Evolutionary conservation across 2,797 vertebrate genomes (phyloP).

Genomic region (Eospalax fontanierii): DNA sequence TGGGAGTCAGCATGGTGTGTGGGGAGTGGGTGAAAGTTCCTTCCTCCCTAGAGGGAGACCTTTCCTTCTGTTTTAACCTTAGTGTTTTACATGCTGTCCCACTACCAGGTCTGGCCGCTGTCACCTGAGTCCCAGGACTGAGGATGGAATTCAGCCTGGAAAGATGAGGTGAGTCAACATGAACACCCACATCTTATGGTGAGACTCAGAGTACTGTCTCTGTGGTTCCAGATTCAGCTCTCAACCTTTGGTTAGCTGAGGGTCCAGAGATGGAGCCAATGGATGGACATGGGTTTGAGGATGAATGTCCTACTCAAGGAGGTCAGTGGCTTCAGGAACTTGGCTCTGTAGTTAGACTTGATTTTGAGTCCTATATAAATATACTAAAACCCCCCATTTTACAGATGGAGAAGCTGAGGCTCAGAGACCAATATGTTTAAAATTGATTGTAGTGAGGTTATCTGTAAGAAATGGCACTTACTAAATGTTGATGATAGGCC

Average conservation of each 20-base stretch:
- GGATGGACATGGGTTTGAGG: background rate
- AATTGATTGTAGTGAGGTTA: background rate
- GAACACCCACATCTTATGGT: background rate
- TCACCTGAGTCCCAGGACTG: background rate
- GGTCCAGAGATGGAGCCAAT: background rate
- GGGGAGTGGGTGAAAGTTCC: background rate
- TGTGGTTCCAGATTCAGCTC: background rate
- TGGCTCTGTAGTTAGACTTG: constrained; percentile 1
- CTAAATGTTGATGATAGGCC: background rate
- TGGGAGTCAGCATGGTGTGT: background rate
- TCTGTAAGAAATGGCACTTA: background rate
- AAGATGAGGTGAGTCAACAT: background rate
- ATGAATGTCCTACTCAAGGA: background rate
- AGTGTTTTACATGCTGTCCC: background rate
- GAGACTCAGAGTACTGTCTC: background rate
- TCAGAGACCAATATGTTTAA: background rate
- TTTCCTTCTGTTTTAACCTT: constrained; percentile 32
- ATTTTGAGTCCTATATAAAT: constrained; percentile 22
- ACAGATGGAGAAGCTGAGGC: background rate
- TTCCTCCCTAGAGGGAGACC: background rate
- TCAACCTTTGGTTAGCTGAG: background rate
- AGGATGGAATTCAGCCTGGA: constrained; percentile 8
- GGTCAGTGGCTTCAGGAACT: constrained; percentile 46
- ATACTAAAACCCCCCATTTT: background rate
- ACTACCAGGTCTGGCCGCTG: background rate